Evolutionary conservation across 2,113 vertebrate genomes (phyloP), one percentile per base, ranked within the genome.

Genomic region (Cyanoramphus novaezelandiae): DNA sequence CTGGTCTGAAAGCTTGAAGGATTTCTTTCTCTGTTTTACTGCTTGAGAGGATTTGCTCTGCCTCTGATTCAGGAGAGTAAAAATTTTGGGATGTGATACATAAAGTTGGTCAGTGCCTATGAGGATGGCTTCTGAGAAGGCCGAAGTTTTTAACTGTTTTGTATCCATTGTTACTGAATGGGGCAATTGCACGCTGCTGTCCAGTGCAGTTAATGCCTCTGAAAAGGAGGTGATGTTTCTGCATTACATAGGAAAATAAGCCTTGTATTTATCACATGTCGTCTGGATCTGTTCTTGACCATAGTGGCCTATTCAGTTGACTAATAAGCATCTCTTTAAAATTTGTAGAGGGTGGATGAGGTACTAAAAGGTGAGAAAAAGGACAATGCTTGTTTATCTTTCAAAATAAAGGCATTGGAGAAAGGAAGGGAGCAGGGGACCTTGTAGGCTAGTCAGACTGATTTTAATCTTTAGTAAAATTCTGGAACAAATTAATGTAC

Each of bases 1-100:
- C 92, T 91, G 59, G 49, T 33, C 47, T 95, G 92, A 92, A 87
- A 94, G 53, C 64, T 82, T 96, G 95, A 93, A 92, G 70, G 83
- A 92, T 93, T 96, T 94, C 95, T 96, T 96, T 89, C 88, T 94
- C 52, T 53, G 63, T 79, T 69, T 86, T 91, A 13, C 57, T 85
- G 49, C 27, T 81, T 71, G 28, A 72, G 74, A 53, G 37, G 62
- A 68, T 69, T 49, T 69, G 15, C 55, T 84, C 41, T 84, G 33
- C 65, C 44, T 91, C 41, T 39, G 21, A 27, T 82, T 91, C 37
- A 71, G 39, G 10, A 76, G 21, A 59, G 55, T 25, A 39, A 84
- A 82, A 81, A 68, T 55, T 86, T 46, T 84, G 63, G 21, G 43
- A 29, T 75, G 18, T 86, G 64, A 60, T 55, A 41, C 13, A 10